Evolutionary conservation across 37 sponge, comb jelly and placozoan species (phyloP), one percentile per base, ranked within the genome.

Genomic region (Cladorhizidae sp.): DNA sequence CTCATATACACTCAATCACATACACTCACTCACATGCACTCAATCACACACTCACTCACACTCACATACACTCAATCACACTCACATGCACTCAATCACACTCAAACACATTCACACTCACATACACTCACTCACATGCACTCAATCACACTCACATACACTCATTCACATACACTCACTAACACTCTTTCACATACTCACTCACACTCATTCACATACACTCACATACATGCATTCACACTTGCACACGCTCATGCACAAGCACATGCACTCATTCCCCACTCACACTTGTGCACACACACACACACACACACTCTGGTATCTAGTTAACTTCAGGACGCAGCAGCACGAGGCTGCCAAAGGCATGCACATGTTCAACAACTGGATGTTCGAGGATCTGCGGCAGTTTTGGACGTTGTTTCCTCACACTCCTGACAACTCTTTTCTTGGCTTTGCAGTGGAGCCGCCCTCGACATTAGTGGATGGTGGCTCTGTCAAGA

Each of bases 341-440:
- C 39, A 51, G 18, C 25, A 81, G 12, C 81, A 74, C 50, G 35
- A 72, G 35, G 64, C 42, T 0, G 61, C 64, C 22, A 63, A 54
- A 3, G 43, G 29, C 6, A 1, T 55, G 37, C 52, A 64, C 20
- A 69, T 61, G 72, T 84, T 89, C 58, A 79, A 22, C 59, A 75
- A 70, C 51, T 89, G 90, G 90, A 80, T 74, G 49, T 89, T 89
- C 75, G 90, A 89, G 76, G 62, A 83, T 41, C 65, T 74, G 8
- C 65, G 72, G 42, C 94, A 93, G 77, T 89, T 89, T 25, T 89
- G 90, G 90, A 89, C 90, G 1, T 82, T 89, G 50, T 93, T 82
- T 57, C 94, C 93, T 51, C 86, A 93, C 84, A 89, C 90, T 32
- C 93, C 93, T 9, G 93, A 93, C 79, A 93, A 93, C 70, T 78